Conservation (phyloP, 2,113 vertebrate genomes). For the Ceyx melanurus region DNA sequence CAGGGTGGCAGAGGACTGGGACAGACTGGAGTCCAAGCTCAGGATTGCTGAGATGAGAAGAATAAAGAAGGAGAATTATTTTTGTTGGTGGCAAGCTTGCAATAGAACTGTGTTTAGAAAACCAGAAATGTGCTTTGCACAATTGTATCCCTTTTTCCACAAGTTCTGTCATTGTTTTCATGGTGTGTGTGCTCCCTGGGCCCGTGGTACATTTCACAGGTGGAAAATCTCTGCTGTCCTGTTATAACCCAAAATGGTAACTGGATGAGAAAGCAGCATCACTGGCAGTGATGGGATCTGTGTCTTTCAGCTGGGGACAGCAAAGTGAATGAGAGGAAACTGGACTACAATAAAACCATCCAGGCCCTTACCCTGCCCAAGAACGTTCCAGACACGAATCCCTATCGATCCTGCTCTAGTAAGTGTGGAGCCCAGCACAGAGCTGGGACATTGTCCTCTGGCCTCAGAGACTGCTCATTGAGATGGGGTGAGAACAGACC, state of each 20-base stretch:
- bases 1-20: not conserved
- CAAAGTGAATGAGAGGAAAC: constrained; percentile 91
- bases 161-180: not conserved
- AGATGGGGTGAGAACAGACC: not conserved
- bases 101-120: not conserved
- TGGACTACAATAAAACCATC: constrained; percentile 93
- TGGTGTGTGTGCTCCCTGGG: not conserved
- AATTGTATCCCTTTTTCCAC: not conserved
- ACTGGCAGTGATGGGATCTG: not conserved
- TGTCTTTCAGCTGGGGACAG: constrained; percentile 87
- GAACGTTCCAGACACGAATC: constrained; percentile 92
- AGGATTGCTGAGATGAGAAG: not conserved
- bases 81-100: not conserved
- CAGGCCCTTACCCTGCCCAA: constrained; percentile 89
- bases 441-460: not conserved
- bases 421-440: constrained; percentile 60
- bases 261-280: not conserved
- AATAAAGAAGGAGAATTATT: not conserved
- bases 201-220: not conserved
- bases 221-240: not conserved
- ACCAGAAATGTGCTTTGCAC: not conserved
- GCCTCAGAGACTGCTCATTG: not conserved
- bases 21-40: not conserved
- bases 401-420: constrained; percentile 89
- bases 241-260: not conserved